phyloP scores from a whole-genome alignment of 2,113 vertebrate genomes.

The Nanorana parkeri region DNA sequence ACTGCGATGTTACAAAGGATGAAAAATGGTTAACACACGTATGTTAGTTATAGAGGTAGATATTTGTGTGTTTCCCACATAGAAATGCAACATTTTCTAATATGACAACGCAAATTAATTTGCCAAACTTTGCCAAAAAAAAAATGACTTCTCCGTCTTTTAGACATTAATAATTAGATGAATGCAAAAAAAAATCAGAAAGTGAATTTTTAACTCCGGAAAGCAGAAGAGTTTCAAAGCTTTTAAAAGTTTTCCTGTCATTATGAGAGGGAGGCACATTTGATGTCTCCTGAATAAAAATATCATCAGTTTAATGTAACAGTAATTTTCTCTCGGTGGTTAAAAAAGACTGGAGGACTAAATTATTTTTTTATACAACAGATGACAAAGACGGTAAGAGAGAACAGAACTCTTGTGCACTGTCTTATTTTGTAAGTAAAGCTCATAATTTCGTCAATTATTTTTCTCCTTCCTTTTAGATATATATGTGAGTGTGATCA shows the following conservation, averaged over 20 bases:
- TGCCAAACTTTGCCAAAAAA: neutral
- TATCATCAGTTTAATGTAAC: constrained; percentile 18
- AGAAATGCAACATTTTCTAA: neutral
- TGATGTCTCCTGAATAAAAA: constrained; percentile 18
- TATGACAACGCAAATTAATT: neutral
- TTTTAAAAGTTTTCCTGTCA: constrained; percentile 34
- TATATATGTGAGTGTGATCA: too few relatives aligned
- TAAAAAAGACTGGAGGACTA: neutral
- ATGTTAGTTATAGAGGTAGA: neutral
- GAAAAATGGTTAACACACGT: neutral
- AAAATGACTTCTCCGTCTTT: too few relatives aligned
- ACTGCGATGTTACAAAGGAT: too few relatives aligned
- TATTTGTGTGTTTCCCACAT: neutral
- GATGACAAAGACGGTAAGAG: neutral
- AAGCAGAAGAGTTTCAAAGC: neutral
- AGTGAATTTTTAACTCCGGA: constrained; percentile 1
- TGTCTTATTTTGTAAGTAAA: too few relatives aligned
- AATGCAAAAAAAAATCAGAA: too few relatives aligned
- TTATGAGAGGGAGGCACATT: constrained; percentile 11
- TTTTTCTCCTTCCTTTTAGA: too few relatives aligned
- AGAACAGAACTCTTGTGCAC: neutral
- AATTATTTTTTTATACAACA: constrained; percentile 9
- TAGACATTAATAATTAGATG: neutral
- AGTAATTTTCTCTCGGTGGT: neutral
- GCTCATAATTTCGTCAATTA: too few relatives aligned